phyloP scores from a whole-genome alignment of 2,888 invertebrate genomes.

The Timema cristinae region DNA sequence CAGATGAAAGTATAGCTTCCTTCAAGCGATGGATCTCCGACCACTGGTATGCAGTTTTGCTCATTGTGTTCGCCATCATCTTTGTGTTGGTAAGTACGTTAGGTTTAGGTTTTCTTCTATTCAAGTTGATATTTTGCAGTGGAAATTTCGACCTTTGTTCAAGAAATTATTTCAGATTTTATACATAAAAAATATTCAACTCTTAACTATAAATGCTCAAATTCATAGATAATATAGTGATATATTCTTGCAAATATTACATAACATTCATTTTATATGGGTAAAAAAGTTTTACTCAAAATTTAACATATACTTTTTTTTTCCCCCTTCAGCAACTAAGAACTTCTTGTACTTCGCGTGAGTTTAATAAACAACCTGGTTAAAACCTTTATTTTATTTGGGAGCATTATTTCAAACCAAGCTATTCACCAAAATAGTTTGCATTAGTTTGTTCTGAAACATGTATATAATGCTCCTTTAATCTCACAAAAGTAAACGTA shows the following conservation, averaged over 20 bases:
- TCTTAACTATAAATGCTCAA: background rate
- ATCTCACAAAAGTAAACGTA: too few species aligned
- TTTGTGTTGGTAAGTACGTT: constrained; percentile 67
- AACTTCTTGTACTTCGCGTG: too few species aligned
- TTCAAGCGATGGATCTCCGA: constrained; percentile 82
- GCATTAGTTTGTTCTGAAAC: too few species aligned
- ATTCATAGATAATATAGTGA: background rate
- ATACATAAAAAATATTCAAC: background rate
- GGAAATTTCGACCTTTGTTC: too few species aligned
- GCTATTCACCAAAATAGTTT: too few species aligned
- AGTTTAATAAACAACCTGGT: too few species aligned
- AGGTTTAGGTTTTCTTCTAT: background rate
- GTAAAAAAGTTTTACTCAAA: too few species aligned
- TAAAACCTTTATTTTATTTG: too few species aligned
- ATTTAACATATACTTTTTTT: too few species aligned
- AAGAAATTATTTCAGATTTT: constrained; percentile 15
- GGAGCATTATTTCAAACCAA: too few species aligned
- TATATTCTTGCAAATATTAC: background rate
- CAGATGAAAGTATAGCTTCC: constrained; percentile 85
- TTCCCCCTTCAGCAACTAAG: too few species aligned
- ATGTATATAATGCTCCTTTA: too few species aligned
- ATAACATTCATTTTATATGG: constrained; percentile 7
- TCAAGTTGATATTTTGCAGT: background rate
- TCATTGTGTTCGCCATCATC: constrained; percentile 69
- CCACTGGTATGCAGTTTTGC: constrained; percentile 87